Evolutionary conservation across 2,797 vertebrate genomes (phyloP).

Genomic region (Cryptoblepharus egeriae): DNA sequence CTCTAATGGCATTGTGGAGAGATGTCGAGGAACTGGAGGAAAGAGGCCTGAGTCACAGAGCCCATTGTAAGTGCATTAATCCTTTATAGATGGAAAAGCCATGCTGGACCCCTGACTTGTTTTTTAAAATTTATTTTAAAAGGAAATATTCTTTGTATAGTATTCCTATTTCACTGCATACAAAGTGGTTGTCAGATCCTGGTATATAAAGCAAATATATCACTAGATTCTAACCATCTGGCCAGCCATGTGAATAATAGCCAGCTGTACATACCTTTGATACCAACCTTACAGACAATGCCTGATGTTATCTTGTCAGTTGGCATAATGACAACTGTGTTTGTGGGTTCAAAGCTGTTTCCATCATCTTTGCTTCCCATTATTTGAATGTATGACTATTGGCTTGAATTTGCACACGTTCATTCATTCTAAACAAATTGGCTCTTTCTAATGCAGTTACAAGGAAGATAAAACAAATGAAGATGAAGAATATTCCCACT

Average conservation of each 20-base stretch:
- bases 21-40: conserved; percentile 58
- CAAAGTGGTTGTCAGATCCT: conserved; percentile 23
- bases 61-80: conserved; percentile 20
- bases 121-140: conserved; percentile 1
- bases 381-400: background rate
- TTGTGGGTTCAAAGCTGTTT: background rate
- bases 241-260: conserved; percentile 42
- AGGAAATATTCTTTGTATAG: conserved; percentile 26
- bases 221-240: conserved; percentile 21
- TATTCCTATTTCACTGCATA: conserved; percentile 20
- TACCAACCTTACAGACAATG: background rate
- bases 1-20: conserved; percentile 65
- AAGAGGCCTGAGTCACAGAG: conserved; percentile 39
- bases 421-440: background rate
- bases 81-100: background rate
- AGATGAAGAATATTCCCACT: too few species aligned
- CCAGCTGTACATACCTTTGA: conserved; percentile 35
- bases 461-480: background rate
- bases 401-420: rapidly evolving
- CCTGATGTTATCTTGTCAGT: conserved; percentile 28
- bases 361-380: background rate
- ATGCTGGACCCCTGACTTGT: conserved; percentile 8
- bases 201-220: conserved; percentile 32
- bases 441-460: background rate
- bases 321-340: background rate